Conservation (phyloP, 2,888 invertebrate genomes). For the Chrysolina oricalcia region DNA sequence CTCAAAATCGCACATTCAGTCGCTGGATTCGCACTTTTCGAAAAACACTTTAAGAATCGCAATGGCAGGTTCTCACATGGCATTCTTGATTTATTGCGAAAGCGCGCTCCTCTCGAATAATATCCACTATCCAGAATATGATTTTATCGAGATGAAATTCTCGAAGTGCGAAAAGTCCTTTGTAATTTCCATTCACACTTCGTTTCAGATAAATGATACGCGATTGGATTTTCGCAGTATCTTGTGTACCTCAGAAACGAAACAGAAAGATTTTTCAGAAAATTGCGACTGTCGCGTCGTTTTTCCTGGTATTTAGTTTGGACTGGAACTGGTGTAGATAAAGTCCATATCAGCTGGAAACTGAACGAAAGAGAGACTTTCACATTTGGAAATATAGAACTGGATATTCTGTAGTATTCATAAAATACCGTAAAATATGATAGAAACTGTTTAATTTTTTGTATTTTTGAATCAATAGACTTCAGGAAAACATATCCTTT, state of each 20-base stretch:
- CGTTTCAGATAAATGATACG: background rate
- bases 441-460: too few relatives aligned
- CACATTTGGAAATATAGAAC: background rate
- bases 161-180: slow-evolving; percentile 7
- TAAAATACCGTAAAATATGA: too few relatives aligned
- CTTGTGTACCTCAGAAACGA: background rate
- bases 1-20: background rate
- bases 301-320: background rate
- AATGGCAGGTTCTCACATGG: background rate
- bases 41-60: background rate
- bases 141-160: slow-evolving; percentile 3
- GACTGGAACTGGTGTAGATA: background rate
- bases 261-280: slow-evolving; percentile 3
- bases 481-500: too few relatives aligned
- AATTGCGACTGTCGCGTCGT: background rate
- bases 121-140: background rate
- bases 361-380: background rate
- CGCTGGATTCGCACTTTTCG: background rate
- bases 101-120: background rate
- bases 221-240: background rate
- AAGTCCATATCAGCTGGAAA: background rate
- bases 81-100: background rate
- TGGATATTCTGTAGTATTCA: too few relatives aligned
- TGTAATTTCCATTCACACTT: slow-evolving; percentile 13
- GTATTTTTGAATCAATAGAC: too few relatives aligned